Evolutionary conservation across 2,113 vertebrate genomes (phyloP).

Genomic region (Sterna hirundo): DNA sequence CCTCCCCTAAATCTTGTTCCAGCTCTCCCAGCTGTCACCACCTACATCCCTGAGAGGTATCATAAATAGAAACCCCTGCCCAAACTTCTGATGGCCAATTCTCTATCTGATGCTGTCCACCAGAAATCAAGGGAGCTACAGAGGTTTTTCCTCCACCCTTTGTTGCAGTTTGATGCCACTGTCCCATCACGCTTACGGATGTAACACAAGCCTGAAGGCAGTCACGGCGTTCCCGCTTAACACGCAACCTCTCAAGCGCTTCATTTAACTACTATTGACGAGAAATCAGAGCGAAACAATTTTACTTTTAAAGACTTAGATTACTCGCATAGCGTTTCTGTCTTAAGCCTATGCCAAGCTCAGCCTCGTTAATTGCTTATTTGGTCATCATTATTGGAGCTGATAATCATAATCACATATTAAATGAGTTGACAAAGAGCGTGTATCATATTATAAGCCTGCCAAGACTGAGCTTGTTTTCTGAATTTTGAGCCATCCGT

Average conservation of each 20-base stretch:
- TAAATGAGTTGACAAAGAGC: conserved; percentile 31
- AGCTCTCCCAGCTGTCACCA: neutral
- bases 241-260: neutral
- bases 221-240: neutral
- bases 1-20: neutral
- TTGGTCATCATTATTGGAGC: conserved; percentile 48
- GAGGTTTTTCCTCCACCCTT: neutral
- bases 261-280: neutral
- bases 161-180: fast-evolving
- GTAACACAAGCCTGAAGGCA: neutral
- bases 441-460: neutral
- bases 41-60: neutral
- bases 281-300: neutral
- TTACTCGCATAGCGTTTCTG: neutral
- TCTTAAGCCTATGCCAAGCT: neutral
- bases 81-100: neutral
- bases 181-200: fast-evolving
- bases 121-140: neutral
- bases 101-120: neutral
- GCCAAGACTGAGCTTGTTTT: conserved; percentile 40
- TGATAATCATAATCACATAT: conserved; percentile 47
- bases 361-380: conserved; percentile 45
- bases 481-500: conserved; percentile 40
- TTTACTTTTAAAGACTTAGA: neutral
- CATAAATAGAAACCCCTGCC: neutral